Conservation (phyloP, 2,888 invertebrate genomes). For the Himalopsyche kuldschensis region DNA sequence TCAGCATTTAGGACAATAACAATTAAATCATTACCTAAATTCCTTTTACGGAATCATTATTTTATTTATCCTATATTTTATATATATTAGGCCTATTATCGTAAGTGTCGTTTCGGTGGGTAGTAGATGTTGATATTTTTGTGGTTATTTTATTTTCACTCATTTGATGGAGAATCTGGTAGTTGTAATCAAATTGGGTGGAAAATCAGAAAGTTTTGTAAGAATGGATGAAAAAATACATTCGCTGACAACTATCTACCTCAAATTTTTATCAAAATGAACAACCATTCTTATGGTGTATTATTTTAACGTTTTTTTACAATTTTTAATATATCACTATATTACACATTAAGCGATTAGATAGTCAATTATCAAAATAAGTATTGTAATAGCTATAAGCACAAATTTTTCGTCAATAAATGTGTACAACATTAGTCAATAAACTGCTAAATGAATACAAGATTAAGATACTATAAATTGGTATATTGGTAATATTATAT, state of each 20-base stretch:
- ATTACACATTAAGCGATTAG: background rate
- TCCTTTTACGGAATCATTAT: no score
- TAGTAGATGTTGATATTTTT: constrained; percentile 23
- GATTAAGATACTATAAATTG: background rate
- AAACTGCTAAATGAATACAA: background rate
- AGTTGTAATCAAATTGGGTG: constrained; percentile 3
- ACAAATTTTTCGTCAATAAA: background rate
- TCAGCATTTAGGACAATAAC: no score
- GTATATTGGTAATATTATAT: background rate
- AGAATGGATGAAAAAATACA: constrained; percentile 14
- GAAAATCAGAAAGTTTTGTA: background rate
- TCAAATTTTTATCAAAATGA: background rate
- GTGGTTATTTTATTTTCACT: constrained; percentile 2
- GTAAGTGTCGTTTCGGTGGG: constrained; percentile 13
- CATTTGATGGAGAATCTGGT: constrained; percentile 9
- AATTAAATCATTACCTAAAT: no score
- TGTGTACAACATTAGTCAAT: background rate
- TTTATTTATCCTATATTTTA: no score
- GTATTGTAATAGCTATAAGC: background rate
- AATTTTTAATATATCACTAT: background rate
- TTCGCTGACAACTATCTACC: constrained; percentile 15
- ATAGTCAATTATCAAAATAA: background rate
- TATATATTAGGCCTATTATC: background rate
- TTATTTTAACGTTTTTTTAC: background rate
- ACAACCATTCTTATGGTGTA: background rate